These are phyloP conservation scores for Nowickia ferox DNA, from an alignment of 2,888 invertebrate genomes.

Conservation along the genomic window DNA sequence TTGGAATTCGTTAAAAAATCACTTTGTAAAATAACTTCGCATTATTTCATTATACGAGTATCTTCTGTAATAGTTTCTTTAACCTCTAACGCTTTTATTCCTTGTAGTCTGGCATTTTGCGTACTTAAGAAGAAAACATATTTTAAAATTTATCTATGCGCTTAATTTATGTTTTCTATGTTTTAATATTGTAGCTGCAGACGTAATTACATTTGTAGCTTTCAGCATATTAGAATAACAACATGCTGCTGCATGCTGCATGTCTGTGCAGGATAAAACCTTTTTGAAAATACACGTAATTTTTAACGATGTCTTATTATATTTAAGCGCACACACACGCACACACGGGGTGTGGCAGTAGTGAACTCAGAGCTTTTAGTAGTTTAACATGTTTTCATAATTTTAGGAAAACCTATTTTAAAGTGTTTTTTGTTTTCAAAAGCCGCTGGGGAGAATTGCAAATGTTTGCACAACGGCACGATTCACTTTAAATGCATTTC, in stretches of 20 bases:
- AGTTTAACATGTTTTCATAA: too few relatives aligned
- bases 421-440: not conserved
- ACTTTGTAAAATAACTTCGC: not conserved
- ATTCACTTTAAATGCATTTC: constrained; percentile 57
- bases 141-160: not conserved
- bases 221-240: constrained; percentile 45
- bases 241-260: constrained; percentile 33
- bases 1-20: too few relatives aligned
- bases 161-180: constrained; percentile 28
- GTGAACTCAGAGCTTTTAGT: not conserved
- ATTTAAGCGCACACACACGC: not conserved
- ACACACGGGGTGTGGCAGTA: constrained; percentile 15
- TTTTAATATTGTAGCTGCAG: constrained; percentile 12
- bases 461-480: constrained; percentile 54
- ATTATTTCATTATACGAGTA: not conserved
- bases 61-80: not conserved
- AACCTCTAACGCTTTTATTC: not conserved
- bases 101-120: not conserved
- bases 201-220: constrained; percentile 57
- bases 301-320: constrained; percentile 53
- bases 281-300: constrained; percentile 37
- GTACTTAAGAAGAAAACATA: constrained; percentile 10
- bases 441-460: constrained; percentile 46
- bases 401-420: not conserved
- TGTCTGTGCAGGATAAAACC: constrained; percentile 47